These are phyloP conservation scores for Dipodomys spectabilis DNA, from an alignment of 2,113 vertebrate genomes.

Conservation along the genomic window DNA sequence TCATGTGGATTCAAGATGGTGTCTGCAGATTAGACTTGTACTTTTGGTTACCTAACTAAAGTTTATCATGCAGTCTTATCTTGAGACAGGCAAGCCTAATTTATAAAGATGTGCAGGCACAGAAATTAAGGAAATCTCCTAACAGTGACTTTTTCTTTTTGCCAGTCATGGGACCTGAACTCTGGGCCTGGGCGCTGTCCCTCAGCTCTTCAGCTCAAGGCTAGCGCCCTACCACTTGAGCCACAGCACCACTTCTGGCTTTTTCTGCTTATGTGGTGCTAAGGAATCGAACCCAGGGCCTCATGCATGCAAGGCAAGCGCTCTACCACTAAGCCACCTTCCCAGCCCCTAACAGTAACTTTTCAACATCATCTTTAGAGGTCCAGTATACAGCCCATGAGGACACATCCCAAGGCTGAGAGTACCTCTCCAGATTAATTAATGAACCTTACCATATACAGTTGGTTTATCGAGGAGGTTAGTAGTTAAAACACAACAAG, in stretches of 20 bases:
- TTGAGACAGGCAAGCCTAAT: conserved; percentile 39
- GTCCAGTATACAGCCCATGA: conserved; percentile 13
- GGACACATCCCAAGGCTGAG: background rate
- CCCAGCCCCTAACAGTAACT: background rate
- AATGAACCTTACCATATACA: background rate
- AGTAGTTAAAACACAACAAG: background rate
- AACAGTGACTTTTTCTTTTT: background rate
- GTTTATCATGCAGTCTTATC: conserved; percentile 41
- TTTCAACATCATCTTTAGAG: background rate
- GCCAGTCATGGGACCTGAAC: too few relatives aligned
- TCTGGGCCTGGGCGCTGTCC: too few relatives aligned
- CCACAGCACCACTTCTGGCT: too few relatives aligned
- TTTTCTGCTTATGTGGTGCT: too few relatives aligned
- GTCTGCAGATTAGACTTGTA: conserved; percentile 56
- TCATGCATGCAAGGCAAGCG: too few relatives aligned
- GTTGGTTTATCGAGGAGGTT: background rate
- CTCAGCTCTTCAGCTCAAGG: too few relatives aligned
- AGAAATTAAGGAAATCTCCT: background rate
- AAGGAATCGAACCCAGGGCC: too few relatives aligned
- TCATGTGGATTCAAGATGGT: conserved; percentile 57
- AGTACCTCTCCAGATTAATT: background rate
- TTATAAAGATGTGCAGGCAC: background rate
- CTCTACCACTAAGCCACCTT: too few relatives aligned
- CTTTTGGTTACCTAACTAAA: conserved; percentile 32
- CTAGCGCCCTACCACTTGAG: too few relatives aligned